phyloP scores from a whole-genome alignment of 2,113 vertebrate species.

The Neomonachus schauinslandi region DNA sequence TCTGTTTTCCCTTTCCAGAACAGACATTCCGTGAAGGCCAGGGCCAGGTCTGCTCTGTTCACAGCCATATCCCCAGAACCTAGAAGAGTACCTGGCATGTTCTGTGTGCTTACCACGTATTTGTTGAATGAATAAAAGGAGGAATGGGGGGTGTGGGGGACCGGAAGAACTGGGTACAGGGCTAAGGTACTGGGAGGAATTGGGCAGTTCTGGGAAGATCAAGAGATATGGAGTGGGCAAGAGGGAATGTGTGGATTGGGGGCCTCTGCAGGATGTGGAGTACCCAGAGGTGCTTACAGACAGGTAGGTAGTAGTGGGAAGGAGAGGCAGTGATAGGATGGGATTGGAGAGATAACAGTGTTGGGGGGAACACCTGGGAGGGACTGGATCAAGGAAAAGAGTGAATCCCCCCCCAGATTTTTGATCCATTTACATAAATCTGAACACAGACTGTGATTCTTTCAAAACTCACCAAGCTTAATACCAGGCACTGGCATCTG shows the following conservation, averaged over 20 bases:
- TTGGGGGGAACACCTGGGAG: not conserved
- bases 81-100: not conserved
- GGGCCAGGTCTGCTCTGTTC: not conserved
- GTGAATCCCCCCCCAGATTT: not conserved
- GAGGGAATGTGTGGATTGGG: not conserved
- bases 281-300: not conserved
- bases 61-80: not conserved
- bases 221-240: not conserved
- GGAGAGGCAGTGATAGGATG: not conserved
- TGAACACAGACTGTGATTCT: not conserved
- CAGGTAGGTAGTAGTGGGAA: too few species aligned
- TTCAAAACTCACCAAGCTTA: not conserved
- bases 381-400: not conserved
- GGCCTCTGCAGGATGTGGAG: too few species aligned
- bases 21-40: not conserved
- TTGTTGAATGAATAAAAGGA: not conserved
- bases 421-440: not conserved
- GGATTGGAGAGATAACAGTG: not conserved
- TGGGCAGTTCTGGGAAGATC: not conserved
- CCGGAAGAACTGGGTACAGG: not conserved
- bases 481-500: not conserved
- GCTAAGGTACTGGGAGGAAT: not conserved
- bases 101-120: not conserved
- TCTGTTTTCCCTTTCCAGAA: conserved; percentile 8
- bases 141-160: not conserved